These are phyloP conservation scores for Pterostichus madidus DNA, from an alignment of 2,888 invertebrate genomes.

Conservation along the genomic window DNA sequence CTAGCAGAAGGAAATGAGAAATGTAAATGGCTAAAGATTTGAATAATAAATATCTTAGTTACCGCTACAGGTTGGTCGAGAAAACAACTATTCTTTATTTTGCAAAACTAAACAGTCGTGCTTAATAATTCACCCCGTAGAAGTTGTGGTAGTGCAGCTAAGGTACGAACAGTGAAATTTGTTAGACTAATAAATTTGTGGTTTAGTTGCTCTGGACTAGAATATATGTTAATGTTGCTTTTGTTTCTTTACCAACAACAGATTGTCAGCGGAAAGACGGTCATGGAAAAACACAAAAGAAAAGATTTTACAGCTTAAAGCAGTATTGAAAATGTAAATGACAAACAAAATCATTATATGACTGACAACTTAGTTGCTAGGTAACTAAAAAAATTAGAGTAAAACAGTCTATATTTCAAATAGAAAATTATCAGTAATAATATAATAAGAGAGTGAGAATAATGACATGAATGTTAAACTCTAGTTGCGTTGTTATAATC, in stretches of 20 bases:
- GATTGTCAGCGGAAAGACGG: neutral
- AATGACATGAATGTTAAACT: no score
- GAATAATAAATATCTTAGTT: constrained; percentile 29
- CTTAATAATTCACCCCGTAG: constrained; percentile 30
- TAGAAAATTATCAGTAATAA: no score
- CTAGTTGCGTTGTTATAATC: no score
- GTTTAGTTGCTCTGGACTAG: constrained; percentile 15
- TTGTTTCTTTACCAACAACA: constrained; percentile 26
- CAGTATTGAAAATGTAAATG: no score
- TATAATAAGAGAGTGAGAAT: no score
- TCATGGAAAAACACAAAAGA: neutral
- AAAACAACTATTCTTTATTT: constrained; percentile 37
- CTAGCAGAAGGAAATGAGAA: neutral
- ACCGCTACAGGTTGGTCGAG: constrained; percentile 12
- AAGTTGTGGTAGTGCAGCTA: neutral
- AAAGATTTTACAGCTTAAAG: neutral
- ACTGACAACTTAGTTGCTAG: no score
- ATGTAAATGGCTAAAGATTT: neutral
- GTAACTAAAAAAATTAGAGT: no score
- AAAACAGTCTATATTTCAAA: no score
- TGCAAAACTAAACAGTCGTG: constrained; percentile 27
- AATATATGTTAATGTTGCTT: constrained; percentile 25
- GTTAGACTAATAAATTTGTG: constrained; percentile 50
- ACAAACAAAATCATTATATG: no score
- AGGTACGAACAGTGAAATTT: constrained; percentile 21